A percentile compares a stretch with the other conserved stretches of the same genome.
Evolutionary conservation across 2,113 vertebrate genomes (phyloP).

Genomic region (Shinisaurus crocodilurus): DNA sequence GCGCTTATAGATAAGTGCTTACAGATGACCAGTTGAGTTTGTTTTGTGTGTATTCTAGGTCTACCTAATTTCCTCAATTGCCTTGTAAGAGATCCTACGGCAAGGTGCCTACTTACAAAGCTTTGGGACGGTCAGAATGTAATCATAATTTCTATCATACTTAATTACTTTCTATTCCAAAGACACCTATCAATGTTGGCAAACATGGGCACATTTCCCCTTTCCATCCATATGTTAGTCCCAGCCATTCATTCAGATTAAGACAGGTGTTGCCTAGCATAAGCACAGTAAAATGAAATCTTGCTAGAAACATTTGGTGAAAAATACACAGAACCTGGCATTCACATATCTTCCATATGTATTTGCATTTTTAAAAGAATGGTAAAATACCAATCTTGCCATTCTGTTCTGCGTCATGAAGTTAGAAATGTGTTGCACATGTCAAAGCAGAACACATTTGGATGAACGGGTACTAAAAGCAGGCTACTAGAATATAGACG

Average conservation of each 20-base stretch:
- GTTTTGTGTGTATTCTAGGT: background rate
- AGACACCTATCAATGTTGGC: background rate
- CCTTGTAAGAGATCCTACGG: background rate
- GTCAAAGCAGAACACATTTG: constrained; percentile 47
- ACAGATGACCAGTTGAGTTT: background rate
- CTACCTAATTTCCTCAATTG: background rate
- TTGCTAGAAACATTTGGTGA: constrained; percentile 47
- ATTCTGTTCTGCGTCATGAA: constrained; percentile 43
- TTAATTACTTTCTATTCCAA: background rate
- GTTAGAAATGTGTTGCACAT: constrained; percentile 34
- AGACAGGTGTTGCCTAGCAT: background rate
- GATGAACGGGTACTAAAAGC: constrained; percentile 57
- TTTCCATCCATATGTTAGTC: background rate
- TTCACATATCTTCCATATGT: constrained; percentile 36
- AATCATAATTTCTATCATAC: no score
- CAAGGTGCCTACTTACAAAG: background rate
- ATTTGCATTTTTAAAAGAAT: constrained; percentile 16
- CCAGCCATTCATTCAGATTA: background rate
- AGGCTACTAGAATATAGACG: constrained; percentile 61
- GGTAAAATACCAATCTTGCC: constrained; percentile 9
- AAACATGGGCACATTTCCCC: background rate
- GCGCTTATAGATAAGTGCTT: background rate
- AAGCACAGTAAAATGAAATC: constrained; percentile 24
- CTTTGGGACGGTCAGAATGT: no score
- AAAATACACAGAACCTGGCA: background rate